Percentiles rank a stretch among this genome's conserved stretches.
phyloP scores from a whole-genome alignment of 2,888 invertebrate species.

The Sipha maydis region DNA sequence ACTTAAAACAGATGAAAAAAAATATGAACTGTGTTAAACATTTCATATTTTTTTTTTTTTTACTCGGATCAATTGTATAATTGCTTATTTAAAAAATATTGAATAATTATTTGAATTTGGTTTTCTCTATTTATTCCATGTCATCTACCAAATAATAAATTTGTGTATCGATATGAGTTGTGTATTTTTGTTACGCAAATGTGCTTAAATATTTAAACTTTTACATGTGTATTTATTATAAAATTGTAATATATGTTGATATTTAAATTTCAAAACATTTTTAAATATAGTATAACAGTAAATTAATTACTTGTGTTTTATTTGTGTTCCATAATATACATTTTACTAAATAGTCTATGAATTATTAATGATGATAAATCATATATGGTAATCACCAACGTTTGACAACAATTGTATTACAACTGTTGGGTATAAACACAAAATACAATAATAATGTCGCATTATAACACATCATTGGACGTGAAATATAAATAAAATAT shows the following conservation, averaged over 20 bases:
- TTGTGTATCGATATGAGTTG: no score
- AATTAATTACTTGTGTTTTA: slow-evolving; percentile 13
- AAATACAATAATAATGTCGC: not conserved
- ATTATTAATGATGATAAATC: slow-evolving; percentile 47
- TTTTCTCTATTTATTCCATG: no score
- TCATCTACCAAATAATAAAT: no score
- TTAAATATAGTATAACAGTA: not conserved
- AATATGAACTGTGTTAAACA: no score
- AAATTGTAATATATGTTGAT: not conserved
- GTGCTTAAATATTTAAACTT: not conserved
- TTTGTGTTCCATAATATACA: not conserved
- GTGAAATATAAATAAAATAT: no score
- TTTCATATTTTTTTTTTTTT: no score
- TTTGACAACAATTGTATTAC: slow-evolving; percentile 28
- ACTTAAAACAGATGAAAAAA: no score
- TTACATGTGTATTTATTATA: not conserved
- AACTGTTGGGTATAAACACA: not conserved
- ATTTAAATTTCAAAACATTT: not conserved
- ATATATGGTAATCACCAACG: slow-evolving; percentile 28
- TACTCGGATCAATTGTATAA: no score
- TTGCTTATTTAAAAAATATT: no score
- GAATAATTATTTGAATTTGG: no score
- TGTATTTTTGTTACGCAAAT: no score
- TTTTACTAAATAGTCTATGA: slow-evolving; percentile 16
- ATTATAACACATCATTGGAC: not conserved